Conservation (phyloP, 2,797 vertebrate species). For the Cottoperca gobio region DNA sequence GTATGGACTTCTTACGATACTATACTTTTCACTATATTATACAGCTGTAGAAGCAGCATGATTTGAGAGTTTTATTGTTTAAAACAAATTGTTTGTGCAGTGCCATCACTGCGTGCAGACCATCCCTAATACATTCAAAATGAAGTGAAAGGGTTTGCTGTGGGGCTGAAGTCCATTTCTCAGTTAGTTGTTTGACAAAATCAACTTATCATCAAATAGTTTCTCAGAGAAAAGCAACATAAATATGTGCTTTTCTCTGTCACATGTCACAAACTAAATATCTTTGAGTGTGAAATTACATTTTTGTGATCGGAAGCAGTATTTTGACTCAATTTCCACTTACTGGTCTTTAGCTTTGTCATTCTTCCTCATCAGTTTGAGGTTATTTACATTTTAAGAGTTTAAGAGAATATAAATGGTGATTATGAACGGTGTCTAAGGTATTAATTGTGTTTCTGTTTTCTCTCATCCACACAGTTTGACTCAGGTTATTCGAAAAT, state of each 20-base stretch:
- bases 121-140: background rate
- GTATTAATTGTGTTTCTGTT: constrained; percentile 2
- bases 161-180: background rate
- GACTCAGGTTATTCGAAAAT: constrained; percentile 99
- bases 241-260: background rate
- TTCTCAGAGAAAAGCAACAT: background rate
- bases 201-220: background rate
- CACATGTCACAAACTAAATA: background rate
- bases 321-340: background rate
- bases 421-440: background rate
- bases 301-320: background rate
- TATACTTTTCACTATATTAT: background rate
- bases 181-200: constrained; percentile 2
- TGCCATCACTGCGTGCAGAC: background rate
- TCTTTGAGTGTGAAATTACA: background rate
- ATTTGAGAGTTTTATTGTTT: background rate
- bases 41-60: background rate
- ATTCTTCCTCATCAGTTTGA: background rate
- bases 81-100: background rate
- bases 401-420: background rate
- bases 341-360: background rate
- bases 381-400: background rate
- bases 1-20: background rate
- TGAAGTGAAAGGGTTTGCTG: background rate
- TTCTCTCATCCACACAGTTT: constrained; percentile 83